Conservation (phyloP, 2,888 invertebrate genomes). For the Clistopyga incitator region DNA sequence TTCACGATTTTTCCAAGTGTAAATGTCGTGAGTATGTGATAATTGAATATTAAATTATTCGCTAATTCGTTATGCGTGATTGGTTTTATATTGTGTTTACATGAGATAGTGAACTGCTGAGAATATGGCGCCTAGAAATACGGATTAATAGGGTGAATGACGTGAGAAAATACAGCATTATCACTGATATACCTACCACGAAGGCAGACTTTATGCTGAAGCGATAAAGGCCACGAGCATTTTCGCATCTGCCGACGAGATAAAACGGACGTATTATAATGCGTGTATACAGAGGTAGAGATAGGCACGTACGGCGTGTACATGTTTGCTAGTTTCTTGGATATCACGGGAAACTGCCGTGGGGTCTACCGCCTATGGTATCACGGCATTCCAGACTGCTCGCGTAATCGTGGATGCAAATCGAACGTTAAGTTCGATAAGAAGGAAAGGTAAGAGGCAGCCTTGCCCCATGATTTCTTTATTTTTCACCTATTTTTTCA, state of each 20-base stretch:
- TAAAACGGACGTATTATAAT: conserved; percentile 28
- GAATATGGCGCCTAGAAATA: background rate
- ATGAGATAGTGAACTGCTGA: background rate
- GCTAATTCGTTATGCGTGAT: background rate
- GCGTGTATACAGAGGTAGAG: background rate
- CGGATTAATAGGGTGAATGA: background rate
- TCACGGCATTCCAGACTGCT: conserved; percentile 69
- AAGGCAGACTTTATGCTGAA: background rate
- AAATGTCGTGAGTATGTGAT: no score
- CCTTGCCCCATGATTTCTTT: background rate
- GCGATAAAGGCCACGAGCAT: conserved; percentile 16
- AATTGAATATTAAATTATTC: background rate
- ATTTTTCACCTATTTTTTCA: background rate
- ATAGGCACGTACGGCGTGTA: background rate
- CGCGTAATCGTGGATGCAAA: conserved; percentile 64
- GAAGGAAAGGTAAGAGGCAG: background rate
- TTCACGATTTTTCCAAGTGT: no score
- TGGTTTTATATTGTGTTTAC: background rate
- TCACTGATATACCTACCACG: conserved; percentile 6
- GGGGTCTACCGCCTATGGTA: conserved; percentile 22
- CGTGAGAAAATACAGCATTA: conserved; percentile 13
- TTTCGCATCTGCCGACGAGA: conserved; percentile 39
- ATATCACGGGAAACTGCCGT: conserved; percentile 11
- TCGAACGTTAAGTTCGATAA: conserved; percentile 52
- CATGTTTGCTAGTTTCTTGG: conserved; percentile 23